Conservation (phyloP, 53 echinoderm and acorn worm species). For the Apostichopus leukothele region DNA sequence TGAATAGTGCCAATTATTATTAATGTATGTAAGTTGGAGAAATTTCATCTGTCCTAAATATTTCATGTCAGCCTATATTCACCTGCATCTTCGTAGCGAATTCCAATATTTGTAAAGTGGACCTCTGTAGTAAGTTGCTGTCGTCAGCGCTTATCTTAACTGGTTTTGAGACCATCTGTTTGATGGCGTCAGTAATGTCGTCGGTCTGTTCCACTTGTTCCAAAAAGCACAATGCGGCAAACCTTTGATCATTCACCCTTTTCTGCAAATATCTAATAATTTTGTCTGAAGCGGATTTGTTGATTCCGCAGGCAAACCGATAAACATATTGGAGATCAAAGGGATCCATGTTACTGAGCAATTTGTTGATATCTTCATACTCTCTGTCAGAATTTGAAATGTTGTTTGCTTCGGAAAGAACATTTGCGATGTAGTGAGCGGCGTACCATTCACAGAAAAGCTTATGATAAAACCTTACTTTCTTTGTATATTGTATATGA, state of each 20-base stretch:
- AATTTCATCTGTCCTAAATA: too few relatives aligned
- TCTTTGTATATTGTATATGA: too few relatives aligned
- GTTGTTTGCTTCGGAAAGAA: too few relatives aligned
- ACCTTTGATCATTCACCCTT: not conserved
- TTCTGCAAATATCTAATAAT: not conserved
- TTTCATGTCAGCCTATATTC: too few relatives aligned
- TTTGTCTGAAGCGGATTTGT: not conserved
- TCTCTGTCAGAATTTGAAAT: too few relatives aligned
- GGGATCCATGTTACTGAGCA: not conserved
- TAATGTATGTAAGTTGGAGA: too few relatives aligned
- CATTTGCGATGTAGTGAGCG: too few relatives aligned
- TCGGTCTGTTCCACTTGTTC: not conserved
- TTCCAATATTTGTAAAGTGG: not conserved
- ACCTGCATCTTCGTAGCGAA: not conserved
- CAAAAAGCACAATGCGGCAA: not conserved
- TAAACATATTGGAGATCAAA: not conserved
- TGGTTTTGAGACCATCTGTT: not conserved
- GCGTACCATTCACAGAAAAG: too few relatives aligned
- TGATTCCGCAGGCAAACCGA: not conserved
- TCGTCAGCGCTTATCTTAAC: not conserved
- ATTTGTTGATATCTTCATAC: not conserved
- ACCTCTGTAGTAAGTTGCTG: not conserved
- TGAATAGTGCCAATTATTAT: too few relatives aligned
- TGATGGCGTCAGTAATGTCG: not conserved
- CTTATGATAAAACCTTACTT: too few relatives aligned